Percentiles rank a stretch among this genome's conserved stretches.
These are phyloP conservation scores for Uropsilus gracilis DNA, from an alignment of 2,113 vertebrate species.

Conservation along the genomic window DNA sequence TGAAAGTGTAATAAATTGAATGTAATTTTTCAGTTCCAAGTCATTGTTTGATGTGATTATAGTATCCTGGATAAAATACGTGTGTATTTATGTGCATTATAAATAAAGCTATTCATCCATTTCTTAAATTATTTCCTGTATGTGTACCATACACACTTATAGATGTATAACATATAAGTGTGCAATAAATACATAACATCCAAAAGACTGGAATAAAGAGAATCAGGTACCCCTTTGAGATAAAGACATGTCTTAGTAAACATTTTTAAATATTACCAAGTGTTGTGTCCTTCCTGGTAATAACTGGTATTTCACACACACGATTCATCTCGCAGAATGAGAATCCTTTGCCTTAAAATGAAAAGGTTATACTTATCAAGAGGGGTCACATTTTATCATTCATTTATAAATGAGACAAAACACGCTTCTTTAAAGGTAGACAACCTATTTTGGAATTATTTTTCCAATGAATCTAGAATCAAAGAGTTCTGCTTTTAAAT, in stretches of 20 bases:
- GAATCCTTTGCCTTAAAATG: neutral
- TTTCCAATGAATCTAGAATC: neutral
- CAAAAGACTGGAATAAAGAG: neutral
- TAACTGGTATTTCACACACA: neutral
- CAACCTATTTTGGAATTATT: neutral
- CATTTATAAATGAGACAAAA: neutral
- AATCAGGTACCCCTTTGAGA: neutral
- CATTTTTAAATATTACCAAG: neutral
- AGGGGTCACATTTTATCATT: neutral
- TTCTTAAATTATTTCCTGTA: neutral
- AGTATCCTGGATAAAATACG: neutral
- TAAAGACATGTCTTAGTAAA: neutral
- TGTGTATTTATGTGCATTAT: neutral
- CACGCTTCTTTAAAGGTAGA: neutral
- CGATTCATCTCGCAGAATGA: neutral
- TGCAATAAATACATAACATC: neutral
- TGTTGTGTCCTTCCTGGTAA: neutral
- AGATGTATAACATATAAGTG: neutral
- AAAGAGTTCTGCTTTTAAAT: neutral
- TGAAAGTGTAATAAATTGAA: neutral
- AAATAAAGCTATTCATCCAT: neutral
- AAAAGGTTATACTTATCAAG: neutral
- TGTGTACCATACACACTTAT: neutral
- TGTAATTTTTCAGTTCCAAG: neutral
- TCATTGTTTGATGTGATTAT: neutral